These are phyloP conservation scores for Sebastes itinus DNA, from an alignment of 2,797 vertebrate species.

Conservation along the genomic window DNA sequence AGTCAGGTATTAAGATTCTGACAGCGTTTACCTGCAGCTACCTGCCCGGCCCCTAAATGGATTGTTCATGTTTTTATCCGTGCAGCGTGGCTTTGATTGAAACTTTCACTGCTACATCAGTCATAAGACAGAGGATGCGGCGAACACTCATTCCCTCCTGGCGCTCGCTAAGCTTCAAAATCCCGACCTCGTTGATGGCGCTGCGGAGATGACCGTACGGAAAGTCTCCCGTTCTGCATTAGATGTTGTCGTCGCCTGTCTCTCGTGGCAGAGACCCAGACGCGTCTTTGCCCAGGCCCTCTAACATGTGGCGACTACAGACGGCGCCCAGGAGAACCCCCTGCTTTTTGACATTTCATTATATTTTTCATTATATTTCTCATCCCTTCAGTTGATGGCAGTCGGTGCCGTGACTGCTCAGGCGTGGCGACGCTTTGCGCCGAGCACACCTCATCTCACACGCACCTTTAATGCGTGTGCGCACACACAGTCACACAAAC, in stretches of 20 bases:
- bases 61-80: constrained; percentile 61
- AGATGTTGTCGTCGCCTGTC: constrained; percentile 66
- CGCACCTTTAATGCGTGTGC: constrained; percentile 39
- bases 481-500: constrained; percentile 28
- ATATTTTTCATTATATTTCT: constrained; percentile 85
- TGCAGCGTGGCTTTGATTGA: constrained; percentile 59
- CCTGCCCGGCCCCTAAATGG: constrained; percentile 44
- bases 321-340: constrained; percentile 62
- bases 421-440: constrained; percentile 70
- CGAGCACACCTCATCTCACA: constrained; percentile 68
- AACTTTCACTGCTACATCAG: constrained; percentile 59
- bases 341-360: constrained; percentile 82
- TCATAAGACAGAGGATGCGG: constrained; percentile 58
- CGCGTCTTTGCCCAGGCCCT: constrained; percentile 46
- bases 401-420: constrained; percentile 74
- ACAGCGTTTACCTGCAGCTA: constrained; percentile 30
- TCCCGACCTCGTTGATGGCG: constrained; percentile 56
- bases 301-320: constrained; percentile 62
- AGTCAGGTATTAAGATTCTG: constrained; percentile 64
- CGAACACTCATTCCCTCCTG: constrained; percentile 52
- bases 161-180: constrained; percentile 68
- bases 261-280: constrained; percentile 56
- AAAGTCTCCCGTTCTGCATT: constrained; percentile 59
- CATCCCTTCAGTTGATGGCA: constrained; percentile 82
- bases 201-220: constrained; percentile 62